A percentile compares a stretch with the other conserved stretches of the same genome.
phyloP scores from a whole-genome alignment of 2,113 vertebrate genomes.

The Romanogobio albipinnatus region DNA sequence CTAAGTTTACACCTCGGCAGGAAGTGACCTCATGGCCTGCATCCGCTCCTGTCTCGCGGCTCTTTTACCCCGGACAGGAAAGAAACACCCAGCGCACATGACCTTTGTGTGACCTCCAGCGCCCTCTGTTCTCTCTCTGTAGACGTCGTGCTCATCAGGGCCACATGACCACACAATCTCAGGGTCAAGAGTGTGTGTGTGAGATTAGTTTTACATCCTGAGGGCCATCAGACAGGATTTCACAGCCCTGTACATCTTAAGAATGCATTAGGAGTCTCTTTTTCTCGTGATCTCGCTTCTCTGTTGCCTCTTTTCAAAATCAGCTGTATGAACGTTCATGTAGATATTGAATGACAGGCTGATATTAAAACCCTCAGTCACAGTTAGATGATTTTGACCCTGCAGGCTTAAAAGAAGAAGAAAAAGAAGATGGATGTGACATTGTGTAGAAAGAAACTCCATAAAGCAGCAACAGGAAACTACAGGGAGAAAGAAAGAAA shows the following conservation, averaged over 20 bases:
- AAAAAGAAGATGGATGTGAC: slow-evolving; percentile 7
- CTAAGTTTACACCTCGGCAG: slow-evolving; percentile 45
- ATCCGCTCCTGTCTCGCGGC: slow-evolving; percentile 16
- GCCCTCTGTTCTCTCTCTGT: neutral
- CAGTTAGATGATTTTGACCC: slow-evolving; percentile 1
- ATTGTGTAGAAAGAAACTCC: neutral
- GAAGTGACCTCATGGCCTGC: slow-evolving; percentile 44
- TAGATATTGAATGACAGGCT: slow-evolving; percentile 28
- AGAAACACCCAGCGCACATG: slow-evolving; percentile 33
- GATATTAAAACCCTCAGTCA: slow-evolving; percentile 29
- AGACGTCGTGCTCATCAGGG: slow-evolving; percentile 3
- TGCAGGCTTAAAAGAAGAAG: slow-evolving; percentile 7
- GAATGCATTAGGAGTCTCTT: slow-evolving; percentile 9
- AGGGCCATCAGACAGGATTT: slow-evolving; percentile 26
- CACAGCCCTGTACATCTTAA: slow-evolving; percentile 11
- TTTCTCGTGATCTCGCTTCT: neutral
- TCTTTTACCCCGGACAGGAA: slow-evolving; percentile 42
- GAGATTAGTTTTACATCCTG: slow-evolving; percentile 7
- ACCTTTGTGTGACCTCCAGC: slow-evolving; percentile 26
- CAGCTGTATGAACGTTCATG: neutral
- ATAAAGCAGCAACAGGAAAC: neutral
- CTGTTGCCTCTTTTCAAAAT: slow-evolving; percentile 7
- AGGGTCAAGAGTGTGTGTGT: slow-evolving; percentile 22
- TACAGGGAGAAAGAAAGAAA: neutral
- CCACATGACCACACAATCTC: neutral